Conservation (phyloP, 2,888 invertebrate genomes). For the Pandemis cinnamomeana region DNA sequence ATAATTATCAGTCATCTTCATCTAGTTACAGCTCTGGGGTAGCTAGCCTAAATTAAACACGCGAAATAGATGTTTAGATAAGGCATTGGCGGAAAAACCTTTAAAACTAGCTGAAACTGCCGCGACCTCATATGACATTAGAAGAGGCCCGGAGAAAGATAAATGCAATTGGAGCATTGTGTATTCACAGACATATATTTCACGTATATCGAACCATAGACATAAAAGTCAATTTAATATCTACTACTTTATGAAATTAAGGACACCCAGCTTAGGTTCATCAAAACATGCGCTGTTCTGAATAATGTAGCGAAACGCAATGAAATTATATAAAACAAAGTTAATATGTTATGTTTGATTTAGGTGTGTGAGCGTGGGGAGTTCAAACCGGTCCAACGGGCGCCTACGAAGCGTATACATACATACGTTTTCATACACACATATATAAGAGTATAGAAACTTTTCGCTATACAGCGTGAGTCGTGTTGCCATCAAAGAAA, state of each 20-base stretch:
- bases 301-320: background rate
- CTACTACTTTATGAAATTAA: no score
- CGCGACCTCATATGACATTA: no score
- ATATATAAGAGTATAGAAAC: slow-evolving; percentile 41
- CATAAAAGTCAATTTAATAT: no score
- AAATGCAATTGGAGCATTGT: no score
- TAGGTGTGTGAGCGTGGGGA: slow-evolving; percentile 41
- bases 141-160: no score
- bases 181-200: no score
- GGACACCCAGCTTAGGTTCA: no score
- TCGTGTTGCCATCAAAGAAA: slow-evolving; percentile 67
- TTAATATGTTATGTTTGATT: slow-evolving; percentile 17
- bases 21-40: background rate
- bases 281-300: background rate
- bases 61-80: slow-evolving; percentile 17
- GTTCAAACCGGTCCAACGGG: slow-evolving; percentile 55
- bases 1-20: slow-evolving; percentile 10
- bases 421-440: background rate
- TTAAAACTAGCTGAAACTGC: no score
- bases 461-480: slow-evolving; percentile 34
- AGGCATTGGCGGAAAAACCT: background rate
- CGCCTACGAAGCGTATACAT: slow-evolving; percentile 20
- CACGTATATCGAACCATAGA: no score
- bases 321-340: background rate
- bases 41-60: background rate